Conservation (phyloP, 2,113 vertebrate species). For the Calyptomena viridis region DNA sequence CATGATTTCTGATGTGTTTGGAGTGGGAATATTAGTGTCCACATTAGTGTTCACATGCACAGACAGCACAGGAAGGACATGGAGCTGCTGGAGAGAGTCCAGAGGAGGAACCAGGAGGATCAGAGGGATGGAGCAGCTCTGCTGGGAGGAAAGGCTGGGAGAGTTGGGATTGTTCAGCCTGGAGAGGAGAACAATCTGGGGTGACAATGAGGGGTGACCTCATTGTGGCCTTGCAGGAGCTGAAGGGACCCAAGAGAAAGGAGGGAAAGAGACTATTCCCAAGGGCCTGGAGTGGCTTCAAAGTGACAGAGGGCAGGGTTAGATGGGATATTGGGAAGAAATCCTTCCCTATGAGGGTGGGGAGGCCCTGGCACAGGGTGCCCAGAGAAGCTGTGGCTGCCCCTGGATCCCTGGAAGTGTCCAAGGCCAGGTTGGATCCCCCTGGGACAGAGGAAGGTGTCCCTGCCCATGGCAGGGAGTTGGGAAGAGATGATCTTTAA, state of each 20-base stretch:
- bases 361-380: fast-evolving
- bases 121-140: background rate
- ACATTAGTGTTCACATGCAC: background rate
- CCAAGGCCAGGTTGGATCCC: background rate
- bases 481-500: fast-evolving
- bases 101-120: background rate
- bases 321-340: fast-evolving
- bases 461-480: background rate
- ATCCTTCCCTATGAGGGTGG: background rate
- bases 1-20: background rate
- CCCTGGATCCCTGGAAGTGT: background rate
- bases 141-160: background rate
- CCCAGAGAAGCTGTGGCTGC: background rate
- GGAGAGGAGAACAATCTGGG: background rate
- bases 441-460: background rate
- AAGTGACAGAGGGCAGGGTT: fast-evolving
- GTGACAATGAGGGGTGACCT: background rate
- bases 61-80: background rate
- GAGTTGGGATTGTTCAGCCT: background rate
- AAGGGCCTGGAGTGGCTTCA: background rate
- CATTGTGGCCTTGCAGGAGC: background rate
- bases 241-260: background rate
- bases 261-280: background rate
- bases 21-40: background rate
- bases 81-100: background rate